Conservation (phyloP, 1,140 invertebrate species). For the Cheumatopsyche charites region DNA sequence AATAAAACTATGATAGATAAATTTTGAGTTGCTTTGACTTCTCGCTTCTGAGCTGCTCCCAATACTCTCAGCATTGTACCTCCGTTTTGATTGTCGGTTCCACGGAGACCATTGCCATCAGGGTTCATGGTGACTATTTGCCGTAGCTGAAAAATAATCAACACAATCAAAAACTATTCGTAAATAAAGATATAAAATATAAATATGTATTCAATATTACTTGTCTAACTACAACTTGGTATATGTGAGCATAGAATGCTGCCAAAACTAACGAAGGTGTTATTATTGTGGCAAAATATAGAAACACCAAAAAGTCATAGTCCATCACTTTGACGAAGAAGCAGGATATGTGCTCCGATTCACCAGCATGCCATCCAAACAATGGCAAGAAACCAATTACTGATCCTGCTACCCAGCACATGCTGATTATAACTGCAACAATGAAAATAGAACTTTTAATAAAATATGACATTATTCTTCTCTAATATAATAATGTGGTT, state of each 20-base stretch:
- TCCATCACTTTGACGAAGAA: constrained; percentile 87
- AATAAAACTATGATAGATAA: constrained; percentile 88
- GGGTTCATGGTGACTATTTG: constrained; percentile 64
- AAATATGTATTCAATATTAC: constrained; percentile 57
- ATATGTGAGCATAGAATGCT: constrained; percentile 87
- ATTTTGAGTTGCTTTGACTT: constrained; percentile 90
- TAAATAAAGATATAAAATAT: not conserved
- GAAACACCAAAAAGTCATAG: constrained; percentile 85
- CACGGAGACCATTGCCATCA: constrained; percentile 49
- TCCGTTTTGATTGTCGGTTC: constrained; percentile 45
- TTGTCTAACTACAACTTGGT: constrained; percentile 86
- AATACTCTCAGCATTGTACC: constrained; percentile 78
- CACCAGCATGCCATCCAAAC: constrained; percentile 80
- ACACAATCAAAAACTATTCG: not conserved
- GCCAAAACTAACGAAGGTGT: constrained; percentile 82
- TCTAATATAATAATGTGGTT: no score
- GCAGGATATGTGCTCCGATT: constrained; percentile 65
- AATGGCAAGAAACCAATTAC: constrained; percentile 82
- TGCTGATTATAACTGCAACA: constrained; percentile 79
- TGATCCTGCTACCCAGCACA: constrained; percentile 82
- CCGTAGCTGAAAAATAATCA: constrained; percentile 50
- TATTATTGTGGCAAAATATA: constrained; percentile 88
- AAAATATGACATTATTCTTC: no score
- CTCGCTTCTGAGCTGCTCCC: constrained; percentile 80
- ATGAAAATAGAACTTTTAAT: constrained; percentile 37